A percentile compares a stretch with the other conserved stretches of the same genome.
Evolutionary conservation across 2,113 vertebrate genomes (phyloP).

Genomic region (Glaucomys volans): DNA sequence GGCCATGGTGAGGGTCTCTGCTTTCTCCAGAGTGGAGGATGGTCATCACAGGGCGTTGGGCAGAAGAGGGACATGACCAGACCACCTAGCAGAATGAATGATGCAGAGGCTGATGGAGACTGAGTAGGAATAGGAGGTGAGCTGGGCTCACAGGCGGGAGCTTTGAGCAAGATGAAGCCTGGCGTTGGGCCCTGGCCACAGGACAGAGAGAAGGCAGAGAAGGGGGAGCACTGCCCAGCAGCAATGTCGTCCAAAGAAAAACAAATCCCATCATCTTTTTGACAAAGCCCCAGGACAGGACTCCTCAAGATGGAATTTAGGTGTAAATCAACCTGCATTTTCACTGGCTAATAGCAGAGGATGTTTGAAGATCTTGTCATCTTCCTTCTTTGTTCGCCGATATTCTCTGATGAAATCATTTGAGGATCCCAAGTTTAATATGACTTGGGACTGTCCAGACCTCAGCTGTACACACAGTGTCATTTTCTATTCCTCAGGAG

Average conservation of each 20-base stretch:
- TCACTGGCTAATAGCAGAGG: background rate
- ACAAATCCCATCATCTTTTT: background rate
- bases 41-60: background rate
- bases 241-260: background rate
- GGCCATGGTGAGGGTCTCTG: accelerated
- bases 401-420: conserved; percentile 39
- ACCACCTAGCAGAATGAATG: background rate
- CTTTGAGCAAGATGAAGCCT: background rate
- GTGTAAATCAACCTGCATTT: background rate
- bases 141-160: background rate
- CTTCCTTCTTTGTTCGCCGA: background rate
- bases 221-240: accelerated
- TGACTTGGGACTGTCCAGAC: background rate
- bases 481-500: background rate
- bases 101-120: accelerated
- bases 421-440: background rate
- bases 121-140: accelerated
- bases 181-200: background rate
- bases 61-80: accelerated
- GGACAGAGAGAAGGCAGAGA: background rate
- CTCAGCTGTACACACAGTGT: background rate
- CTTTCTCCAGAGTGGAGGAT: accelerated
- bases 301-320: background rate
- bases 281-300: background rate
- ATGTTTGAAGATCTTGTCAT: background rate